Evolutionary conservation across 2,797 vertebrate genomes (phyloP), one percentile per base, ranked within the genome.

Genomic region (Spinibarbus caldwelli): DNA sequence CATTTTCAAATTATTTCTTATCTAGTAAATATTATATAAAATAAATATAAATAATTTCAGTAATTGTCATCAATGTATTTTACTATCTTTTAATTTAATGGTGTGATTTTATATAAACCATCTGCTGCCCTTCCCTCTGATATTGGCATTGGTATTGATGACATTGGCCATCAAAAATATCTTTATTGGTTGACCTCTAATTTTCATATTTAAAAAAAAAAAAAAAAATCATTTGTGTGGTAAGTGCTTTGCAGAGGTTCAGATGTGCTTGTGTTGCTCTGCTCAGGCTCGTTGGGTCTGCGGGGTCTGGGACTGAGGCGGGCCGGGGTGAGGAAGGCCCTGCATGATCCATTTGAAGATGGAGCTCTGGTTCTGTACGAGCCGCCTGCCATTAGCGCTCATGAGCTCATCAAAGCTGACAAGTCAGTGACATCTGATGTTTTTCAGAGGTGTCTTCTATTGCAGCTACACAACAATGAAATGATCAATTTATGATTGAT

Each of bases 291-390:
- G 0, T 91, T 98, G 87, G 97, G 97, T 79, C 91, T 95, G 62
- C 94, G 96, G 34, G 96, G 96, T 0, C 93, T 99, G 85, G 98
- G 98, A 43, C 92, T 99, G 80, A 99, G 96, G 90, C 96, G 96
- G 68, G 93, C 95, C 2, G 97, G 97, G n/a, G 90, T 97, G 34
- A 96, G 97, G 84, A 95, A 94, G 82, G 92, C 98, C 0, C 96
- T 99, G 26, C 97, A 99, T 31, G 98, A 99, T 89, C 98, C 98
- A 0, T 97, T 97, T 88, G 96, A 97, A 86, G 97, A 99, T 85
- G 97, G 96, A 71, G 97, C 98, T 66, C 91, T 99, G 92, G 96
- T 99, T 87, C 95, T 99, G 6, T 99, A 97, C 0, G 96, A 98
- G 85, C 98, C 98, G 19, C 96, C 96, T 0, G 87, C 45, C 6